phyloP scores from a whole-genome alignment of 2,113 vertebrate species.

The Bucco capensis region DNA sequence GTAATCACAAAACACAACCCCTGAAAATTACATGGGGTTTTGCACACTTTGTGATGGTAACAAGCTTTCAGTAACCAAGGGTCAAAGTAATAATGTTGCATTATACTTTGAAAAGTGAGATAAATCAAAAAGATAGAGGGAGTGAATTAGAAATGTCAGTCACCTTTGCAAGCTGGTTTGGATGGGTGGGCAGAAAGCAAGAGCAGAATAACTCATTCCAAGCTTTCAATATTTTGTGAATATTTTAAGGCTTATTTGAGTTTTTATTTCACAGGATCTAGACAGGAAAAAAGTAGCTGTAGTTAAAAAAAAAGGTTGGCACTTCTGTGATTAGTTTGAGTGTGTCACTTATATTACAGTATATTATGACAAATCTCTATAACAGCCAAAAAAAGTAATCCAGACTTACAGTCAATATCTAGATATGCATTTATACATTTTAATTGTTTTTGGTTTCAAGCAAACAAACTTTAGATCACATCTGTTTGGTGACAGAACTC shows the following conservation, averaged over 20 bases:
- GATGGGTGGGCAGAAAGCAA: not conserved
- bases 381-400: constrained; percentile 62
- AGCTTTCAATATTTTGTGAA: constrained; percentile 55
- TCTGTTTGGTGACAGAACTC: constrained; percentile 68
- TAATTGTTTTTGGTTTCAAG: constrained; percentile 74
- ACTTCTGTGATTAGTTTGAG: constrained; percentile 77
- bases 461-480: constrained; percentile 67
- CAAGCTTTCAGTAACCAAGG: not conserved
- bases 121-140: constrained; percentile 16
- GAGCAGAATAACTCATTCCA: constrained; percentile 23
- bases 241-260: constrained; percentile 76
- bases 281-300: constrained; percentile 37
- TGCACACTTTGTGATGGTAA: not conserved
- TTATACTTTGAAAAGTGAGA: not conserved
- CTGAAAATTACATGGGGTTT: not conserved
- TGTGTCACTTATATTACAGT: constrained; percentile 70
- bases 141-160: not conserved
- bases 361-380: constrained; percentile 57
- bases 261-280: constrained; percentile 63
- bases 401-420: constrained; percentile 62
- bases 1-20: not conserved
- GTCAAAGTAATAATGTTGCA: not conserved
- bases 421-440: constrained; percentile 71
- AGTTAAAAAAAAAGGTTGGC: constrained; percentile 66
- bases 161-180: not conserved